These are phyloP conservation scores for Spialia ferax DNA, from an alignment of 2,888 invertebrate genomes.

Conservation along the genomic window DNA sequence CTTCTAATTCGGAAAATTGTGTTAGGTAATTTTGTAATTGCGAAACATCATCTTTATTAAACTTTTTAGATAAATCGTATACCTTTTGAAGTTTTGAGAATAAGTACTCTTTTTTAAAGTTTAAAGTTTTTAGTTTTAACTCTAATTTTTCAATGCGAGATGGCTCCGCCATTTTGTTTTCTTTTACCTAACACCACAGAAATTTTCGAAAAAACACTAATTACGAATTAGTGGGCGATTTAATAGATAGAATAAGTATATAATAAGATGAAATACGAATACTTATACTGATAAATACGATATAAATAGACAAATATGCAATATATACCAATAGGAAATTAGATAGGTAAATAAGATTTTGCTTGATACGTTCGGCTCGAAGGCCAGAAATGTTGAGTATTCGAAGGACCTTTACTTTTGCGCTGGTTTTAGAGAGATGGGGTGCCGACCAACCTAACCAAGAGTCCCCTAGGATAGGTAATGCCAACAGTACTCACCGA, in stretches of 20 bases:
- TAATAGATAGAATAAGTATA: not conserved
- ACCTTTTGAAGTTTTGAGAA: conserved; percentile 1
- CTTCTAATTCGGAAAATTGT: conserved; percentile 1
- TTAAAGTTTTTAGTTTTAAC: conserved; percentile 4
- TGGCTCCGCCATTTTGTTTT: not conserved
- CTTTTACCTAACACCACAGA: no score
- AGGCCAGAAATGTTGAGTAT: not conserved
- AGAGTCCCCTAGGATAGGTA: no score
- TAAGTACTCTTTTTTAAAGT: not conserved
- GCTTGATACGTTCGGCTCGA: not conserved
- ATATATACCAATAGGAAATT: not conserved
- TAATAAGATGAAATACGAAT: not conserved
- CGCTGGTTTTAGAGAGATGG: no score
- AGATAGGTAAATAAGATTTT: not conserved
- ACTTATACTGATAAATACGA: not conserved
- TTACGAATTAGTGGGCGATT: not conserved
- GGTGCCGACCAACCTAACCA: no score
- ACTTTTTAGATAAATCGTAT: not conserved
- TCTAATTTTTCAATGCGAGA: not conserved
- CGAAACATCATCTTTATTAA: not conserved
- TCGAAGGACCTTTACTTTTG: not conserved
- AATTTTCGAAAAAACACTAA: not conserved
- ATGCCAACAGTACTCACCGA: no score
- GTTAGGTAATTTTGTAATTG: not conserved
- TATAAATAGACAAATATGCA: not conserved